Base-by-base conservation (phyloP, 2,888 invertebrate genomes). In the Zygothrica quintamaculata region DNA sequence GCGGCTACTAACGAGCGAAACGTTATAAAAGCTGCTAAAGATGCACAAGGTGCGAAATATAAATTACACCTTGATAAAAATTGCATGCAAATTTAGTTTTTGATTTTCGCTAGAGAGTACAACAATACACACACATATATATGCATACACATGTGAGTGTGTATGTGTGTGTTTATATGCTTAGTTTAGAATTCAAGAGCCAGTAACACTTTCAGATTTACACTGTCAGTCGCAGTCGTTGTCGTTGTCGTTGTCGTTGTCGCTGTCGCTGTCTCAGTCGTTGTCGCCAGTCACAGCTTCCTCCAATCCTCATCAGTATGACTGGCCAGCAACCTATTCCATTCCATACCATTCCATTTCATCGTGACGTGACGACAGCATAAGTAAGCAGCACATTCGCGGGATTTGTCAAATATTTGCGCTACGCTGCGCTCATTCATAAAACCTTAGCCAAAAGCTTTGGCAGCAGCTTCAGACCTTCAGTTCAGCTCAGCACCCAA, bases 391-490 rank as follows among this genome's bases (percentile, higher is more conserved):
- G 75, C 70, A 70, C 66, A 84, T 79, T 82, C 79, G 86, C 85
- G 85, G 85, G 79, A 82, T 80, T 80, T 80, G 80, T 86, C 80
- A 80, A 80, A 85, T 80, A 80, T 80, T 80, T 80, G 80, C 80
- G 80, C 80, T 73, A 80, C 80, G 80, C 84, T 80, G 70, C 76
- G 70, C 86, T 80, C 85, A 78, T 80, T 72, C 86, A 69, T 67
- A 71, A 67, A 65, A 82, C 65, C 70, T 48, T 58, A 15, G 55
- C 57, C 59, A 43, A 52, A 18, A 13, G 11, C 11, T 31, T 44
- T 15, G 61, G 1, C 29, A 29, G n/a, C 29, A 8, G 4, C 26
- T 8, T 6, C 26, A 62, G 53, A 47, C 74, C 74, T 59, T 72
- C 53, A 61, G 69, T 46, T 44, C 53, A 59, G 44, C 56, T 26